Base-by-base conservation (phyloP, 2,888 invertebrate genomes). In the Boloria euphrosyne region DNA sequence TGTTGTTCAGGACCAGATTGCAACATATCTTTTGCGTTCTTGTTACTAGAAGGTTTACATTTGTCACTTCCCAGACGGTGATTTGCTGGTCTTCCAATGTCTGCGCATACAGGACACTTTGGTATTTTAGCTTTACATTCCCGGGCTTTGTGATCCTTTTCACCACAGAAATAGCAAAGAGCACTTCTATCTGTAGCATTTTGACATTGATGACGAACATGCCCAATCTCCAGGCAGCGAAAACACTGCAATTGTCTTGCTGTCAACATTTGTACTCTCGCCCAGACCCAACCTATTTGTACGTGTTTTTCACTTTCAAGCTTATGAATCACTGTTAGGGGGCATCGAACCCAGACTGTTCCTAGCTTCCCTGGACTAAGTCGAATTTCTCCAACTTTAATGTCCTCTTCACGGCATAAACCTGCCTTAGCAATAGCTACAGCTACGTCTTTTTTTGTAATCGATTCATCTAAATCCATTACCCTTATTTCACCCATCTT, bases 161-260 rank as follows among this genome's bases (percentile, higher is more conserved):
- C 57, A 0, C 70, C 65, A 51, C 70, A 74, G 10, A 38, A 27
- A 54, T 54, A 73, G 53, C 71, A 71, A 3, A 53, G 55, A 2
- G n/a, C n/a, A 46, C 69, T 70, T 5, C 72, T 52, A 47, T 72
- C 66, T 0, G 27, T 16, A 0, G 17, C 6, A n/a, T 47, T 69
- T 10, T 59, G 22, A 31, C 72, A 72, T 16, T 54, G 59, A 0
- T 7, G 62, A 3, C 70, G 17, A 2, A 66, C 67, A n/a, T 72
- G 72, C 0, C 73, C 72, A 46, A 46, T 66, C 61, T 69, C 70
- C 1, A 73, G 52, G 65, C 69, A 72, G 13, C 67, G 55, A 47
- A 52, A 73, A 43, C 72, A 72, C 10, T 69, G 61, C 50, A 70
- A 13, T 1, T 67, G 69, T 31, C 71, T 52, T 16, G 66, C 50